Evolutionary conservation across 2,888 invertebrate species (phyloP), one percentile per base, ranked within the genome.

Genomic region (Torymus texanus): DNA sequence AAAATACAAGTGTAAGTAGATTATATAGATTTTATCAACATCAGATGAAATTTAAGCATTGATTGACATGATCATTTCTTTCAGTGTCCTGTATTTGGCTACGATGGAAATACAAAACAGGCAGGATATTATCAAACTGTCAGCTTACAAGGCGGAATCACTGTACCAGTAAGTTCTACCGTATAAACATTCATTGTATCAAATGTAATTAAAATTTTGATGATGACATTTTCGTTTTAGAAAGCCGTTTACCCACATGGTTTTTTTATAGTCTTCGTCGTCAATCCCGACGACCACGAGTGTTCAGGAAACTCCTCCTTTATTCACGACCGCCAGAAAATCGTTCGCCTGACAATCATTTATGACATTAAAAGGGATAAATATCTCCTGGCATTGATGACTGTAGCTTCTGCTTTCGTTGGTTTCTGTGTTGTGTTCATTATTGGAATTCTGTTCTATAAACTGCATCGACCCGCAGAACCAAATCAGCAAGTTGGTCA

Each of bases 71-170:
- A 68, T 55, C 24, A 55, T 62, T 71, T 41, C 78, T 92, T 92
- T 70, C 87, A 97, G 96, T 97, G 97, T 88, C 97, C 97, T 12
- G 95, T 97, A 1, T 94, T 95, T 86, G 97, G 97, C 88, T 92
- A 95, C 80, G 95, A 95, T 83, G 92, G 93, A 77, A 95, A 95
- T 85, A 94, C 96, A 11, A 91, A 94, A 78, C 96, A 94, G 84
- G 93, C 94, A 79, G 96, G 96, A 0, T 93, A 93, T 82, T 94
- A 93, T 88, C 93, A 96, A 85, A 96, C 97, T 0, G 94, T 97
- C 91, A 94, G 94, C 4, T 92, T 91, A 70, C 92, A 94, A 84
- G 96, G 96, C 0, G 95, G 95, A 1, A 94, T 97, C 70, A 94
- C 95, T 0, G 91, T 97, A 50, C 92, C 93, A 82, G 96, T 96